Conservation (phyloP, 2,797 vertebrate genomes). For the Peromyscus eremicus region DNA sequence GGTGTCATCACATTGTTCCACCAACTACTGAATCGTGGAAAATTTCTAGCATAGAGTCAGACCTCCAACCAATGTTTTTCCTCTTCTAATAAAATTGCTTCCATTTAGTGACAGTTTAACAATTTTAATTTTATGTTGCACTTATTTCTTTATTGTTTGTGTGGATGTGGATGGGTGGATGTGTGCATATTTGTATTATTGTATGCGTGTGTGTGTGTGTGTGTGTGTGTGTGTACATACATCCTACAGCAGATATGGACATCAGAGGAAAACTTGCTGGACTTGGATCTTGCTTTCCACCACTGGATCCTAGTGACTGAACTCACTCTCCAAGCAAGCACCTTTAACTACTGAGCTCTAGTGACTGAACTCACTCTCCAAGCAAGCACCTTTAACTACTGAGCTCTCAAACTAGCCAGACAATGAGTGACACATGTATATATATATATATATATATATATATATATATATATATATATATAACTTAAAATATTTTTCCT, state of each 20-base stretch:
- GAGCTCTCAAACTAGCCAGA: neutral
- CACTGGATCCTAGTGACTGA: too few species aligned
- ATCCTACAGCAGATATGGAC: neutral
- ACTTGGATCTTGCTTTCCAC: neutral
- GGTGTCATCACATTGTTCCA: neutral
- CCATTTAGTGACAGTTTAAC: neutral
- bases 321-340: neutral
- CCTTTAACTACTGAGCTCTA: neutral
- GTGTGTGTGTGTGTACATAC: accelerated
- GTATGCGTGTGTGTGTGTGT: too few species aligned
- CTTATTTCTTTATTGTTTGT: neutral
- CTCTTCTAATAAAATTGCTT: neutral
- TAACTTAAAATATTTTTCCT: neutral
- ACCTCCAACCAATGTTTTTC: neutral
- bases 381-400: neutral
- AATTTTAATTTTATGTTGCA: neutral
- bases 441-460: too few species aligned
- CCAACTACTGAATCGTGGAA: neutral
- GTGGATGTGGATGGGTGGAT: neutral
- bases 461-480: too few species aligned
- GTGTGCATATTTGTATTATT: too few species aligned
- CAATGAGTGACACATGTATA: neutral
- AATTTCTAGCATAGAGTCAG: neutral
- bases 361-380: neutral
- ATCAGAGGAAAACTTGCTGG: neutral